These are phyloP conservation scores for Formica exsecta DNA, from an alignment of 1,140 invertebrate genomes.

Conservation along the genomic window DNA sequence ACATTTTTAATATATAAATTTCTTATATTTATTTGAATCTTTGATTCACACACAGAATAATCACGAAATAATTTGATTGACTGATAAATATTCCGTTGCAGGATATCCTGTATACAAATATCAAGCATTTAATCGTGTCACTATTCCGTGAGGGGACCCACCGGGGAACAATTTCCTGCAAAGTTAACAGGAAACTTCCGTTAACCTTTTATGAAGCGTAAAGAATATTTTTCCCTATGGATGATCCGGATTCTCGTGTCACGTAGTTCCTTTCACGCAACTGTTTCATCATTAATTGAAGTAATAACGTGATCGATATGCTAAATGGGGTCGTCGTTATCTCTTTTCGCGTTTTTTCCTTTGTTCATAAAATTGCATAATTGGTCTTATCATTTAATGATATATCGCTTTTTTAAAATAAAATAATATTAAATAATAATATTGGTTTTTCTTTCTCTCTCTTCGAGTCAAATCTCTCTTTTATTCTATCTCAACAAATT, in stretches of 20 bases:
- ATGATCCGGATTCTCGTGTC: constrained; percentile 46
- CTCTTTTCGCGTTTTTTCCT: constrained; percentile 11
- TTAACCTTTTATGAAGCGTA: constrained; percentile 65
- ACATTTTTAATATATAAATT: no score
- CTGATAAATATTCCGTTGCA: background rate
- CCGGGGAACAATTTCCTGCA: constrained; percentile 75
- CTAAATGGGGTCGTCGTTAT: background rate
- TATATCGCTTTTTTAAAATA: background rate
- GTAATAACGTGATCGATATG: constrained; percentile 37
- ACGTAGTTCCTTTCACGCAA: constrained; percentile 67
- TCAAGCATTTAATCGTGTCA: constrained; percentile 8
- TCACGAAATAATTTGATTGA: no score
- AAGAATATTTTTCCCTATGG: constrained; percentile 48
- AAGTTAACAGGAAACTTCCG: constrained; percentile 79
- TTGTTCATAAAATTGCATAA: background rate
- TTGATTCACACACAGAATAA: no score
- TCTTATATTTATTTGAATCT: no score
- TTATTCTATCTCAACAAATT: background rate
- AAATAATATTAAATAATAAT: constrained; percentile 1
- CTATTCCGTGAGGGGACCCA: background rate
- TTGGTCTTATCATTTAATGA: background rate
- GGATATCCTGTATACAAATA: constrained; percentile 25
- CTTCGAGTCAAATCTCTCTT: background rate
- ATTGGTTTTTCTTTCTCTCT: background rate
- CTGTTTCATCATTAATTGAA: constrained; percentile 73